Evolutionary conservation across 2,888 invertebrate species (phyloP).

Genomic region (Dynastes hyllus): DNA sequence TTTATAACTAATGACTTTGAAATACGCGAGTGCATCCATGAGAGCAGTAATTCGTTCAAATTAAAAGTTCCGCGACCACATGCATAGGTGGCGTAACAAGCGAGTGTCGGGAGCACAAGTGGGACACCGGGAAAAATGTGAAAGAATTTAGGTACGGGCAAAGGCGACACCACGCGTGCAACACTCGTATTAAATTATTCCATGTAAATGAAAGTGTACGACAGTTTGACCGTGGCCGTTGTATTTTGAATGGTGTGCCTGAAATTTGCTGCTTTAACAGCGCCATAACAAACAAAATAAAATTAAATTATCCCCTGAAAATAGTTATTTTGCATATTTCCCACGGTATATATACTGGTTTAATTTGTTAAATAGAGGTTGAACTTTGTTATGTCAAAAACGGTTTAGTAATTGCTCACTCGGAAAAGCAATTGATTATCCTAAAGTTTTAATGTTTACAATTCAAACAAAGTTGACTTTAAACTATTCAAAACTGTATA

Average conservation of each 20-base stretch:
- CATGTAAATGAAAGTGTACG: conserved; percentile 21
- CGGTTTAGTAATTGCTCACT: no score
- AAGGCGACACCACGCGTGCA: conserved; percentile 1
- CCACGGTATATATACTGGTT: background rate
- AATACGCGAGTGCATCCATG: no score
- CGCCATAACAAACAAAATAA: background rate
- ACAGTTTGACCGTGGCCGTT: background rate
- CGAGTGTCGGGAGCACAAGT: no score
- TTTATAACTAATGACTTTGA: no score
- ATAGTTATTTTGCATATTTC: background rate
- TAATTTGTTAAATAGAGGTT: background rate
- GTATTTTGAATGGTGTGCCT: background rate
- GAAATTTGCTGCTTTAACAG: background rate
- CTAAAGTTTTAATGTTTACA: no score
- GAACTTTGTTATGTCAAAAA: no score
- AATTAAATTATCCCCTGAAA: conserved; percentile 7
- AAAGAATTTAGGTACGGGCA: background rate
- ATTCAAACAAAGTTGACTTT: no score
- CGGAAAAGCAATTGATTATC: no score
- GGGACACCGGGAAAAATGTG: background rate
- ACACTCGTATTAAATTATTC: conserved; percentile 6
- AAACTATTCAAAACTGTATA: no score
- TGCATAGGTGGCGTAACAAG: background rate
- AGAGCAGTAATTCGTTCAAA: conserved; percentile 12
- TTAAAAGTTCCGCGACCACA: background rate